phyloP scores from a whole-genome alignment of 2,113 vertebrate genomes.

The Tamias sibiricus region DNA sequence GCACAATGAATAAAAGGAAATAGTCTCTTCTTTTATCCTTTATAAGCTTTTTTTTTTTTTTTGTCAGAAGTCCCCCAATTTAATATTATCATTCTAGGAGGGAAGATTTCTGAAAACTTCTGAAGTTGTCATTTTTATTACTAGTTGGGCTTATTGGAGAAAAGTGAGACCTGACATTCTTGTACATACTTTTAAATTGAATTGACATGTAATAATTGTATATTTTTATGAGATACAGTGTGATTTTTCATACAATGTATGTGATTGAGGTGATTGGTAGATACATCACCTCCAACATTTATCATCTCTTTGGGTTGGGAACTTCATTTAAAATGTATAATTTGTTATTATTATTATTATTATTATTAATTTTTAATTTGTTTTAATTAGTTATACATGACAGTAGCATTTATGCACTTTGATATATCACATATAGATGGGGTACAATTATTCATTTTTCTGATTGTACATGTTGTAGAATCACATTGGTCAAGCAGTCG shows the following conservation, averaged over 20 bases:
- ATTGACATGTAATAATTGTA: neutral
- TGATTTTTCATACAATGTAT: neutral
- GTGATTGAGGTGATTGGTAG: neutral
- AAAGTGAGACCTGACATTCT: neutral
- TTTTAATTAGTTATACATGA: too few relatives aligned
- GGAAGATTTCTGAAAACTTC: slow-evolving; percentile 42
- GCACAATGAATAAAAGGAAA: slow-evolving; percentile 52
- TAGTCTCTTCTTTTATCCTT: slow-evolving; percentile 18
- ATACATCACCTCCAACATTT: neutral
- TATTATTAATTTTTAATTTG: too few relatives aligned
- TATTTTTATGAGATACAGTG: neutral
- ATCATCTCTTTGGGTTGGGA: neutral
- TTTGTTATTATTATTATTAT: too few relatives aligned
- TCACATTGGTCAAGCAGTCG: too few relatives aligned
- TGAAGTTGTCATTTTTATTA: neutral
- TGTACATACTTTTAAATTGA: neutral
- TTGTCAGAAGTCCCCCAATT: neutral
- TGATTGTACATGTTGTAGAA: too few relatives aligned
- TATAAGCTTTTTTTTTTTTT: neutral
- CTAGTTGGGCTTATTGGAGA: neutral
- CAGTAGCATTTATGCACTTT: too few relatives aligned
- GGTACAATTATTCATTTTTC: too few relatives aligned
- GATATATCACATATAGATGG: too few relatives aligned
- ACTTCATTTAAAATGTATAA: neutral
- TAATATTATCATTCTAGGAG: neutral